Percentiles rank a stretch among this genome's conserved stretches.
Conservation (phyloP, 2,888 invertebrate genomes). For the Caenorhabditis zanzibari region DNA sequence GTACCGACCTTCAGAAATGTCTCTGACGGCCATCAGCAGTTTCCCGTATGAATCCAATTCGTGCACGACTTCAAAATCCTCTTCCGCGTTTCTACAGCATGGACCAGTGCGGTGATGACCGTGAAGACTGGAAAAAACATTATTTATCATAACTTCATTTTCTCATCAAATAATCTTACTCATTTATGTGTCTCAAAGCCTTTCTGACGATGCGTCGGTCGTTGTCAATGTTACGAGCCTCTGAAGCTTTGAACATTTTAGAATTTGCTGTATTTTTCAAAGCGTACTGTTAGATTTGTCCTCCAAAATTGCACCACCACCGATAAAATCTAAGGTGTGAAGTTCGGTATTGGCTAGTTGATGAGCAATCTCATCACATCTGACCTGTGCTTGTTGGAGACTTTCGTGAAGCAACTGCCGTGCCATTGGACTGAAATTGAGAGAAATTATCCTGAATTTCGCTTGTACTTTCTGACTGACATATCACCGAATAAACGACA, state of each 20-base stretch:
- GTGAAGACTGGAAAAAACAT: slow-evolving; percentile 18
- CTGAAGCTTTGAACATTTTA: not conserved
- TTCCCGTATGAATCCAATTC: slow-evolving; percentile 42
- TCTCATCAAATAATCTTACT: slow-evolving; percentile 3
- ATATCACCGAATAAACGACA: slow-evolving; percentile 61
- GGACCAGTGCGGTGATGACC: slow-evolving; percentile 19
- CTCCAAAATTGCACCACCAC: slow-evolving; percentile 35
- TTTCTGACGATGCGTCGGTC: slow-evolving; percentile 39
- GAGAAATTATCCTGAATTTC: too few species aligned
- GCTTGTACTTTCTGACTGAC: slow-evolving; percentile 19
- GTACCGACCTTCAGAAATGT: not conserved
- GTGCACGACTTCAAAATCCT: slow-evolving; percentile 34
- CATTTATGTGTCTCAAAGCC: slow-evolving; percentile 24
- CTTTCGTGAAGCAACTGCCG: slow-evolving; percentile 55
- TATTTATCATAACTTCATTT: not conserved
- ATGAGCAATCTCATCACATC: slow-evolving; percentile 58
- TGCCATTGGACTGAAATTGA: slow-evolving; percentile 42
- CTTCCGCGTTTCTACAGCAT: slow-evolving; percentile 22
- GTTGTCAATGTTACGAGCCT: not conserved
- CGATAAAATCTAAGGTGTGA: slow-evolving; percentile 43
- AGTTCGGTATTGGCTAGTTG: slow-evolving; percentile 63
- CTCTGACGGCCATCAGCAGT: slow-evolving; percentile 32
- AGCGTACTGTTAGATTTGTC: not conserved
- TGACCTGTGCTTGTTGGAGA: slow-evolving; percentile 65
- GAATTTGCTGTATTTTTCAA: not conserved